These are phyloP conservation scores for Aphelenchoides fujianensis DNA, from an alignment of 1,140 invertebrate genomes.

Conservation along the genomic window DNA sequence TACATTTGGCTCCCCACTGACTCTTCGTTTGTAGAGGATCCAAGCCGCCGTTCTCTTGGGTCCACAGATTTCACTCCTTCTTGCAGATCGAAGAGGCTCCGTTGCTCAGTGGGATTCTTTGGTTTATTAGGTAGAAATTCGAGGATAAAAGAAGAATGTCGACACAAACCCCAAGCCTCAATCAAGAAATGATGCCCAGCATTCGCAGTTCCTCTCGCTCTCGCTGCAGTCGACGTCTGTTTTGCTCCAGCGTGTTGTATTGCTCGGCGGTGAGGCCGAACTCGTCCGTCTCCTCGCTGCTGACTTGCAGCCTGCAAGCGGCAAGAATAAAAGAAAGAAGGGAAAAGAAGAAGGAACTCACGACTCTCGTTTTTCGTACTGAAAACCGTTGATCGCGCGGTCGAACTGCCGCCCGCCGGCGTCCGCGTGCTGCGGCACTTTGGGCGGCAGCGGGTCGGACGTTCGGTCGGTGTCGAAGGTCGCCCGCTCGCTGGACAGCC, in stretches of 20 bases:
- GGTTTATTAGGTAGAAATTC: no score
- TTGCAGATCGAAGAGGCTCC: no score
- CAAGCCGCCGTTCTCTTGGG: no score
- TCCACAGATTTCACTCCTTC: no score
- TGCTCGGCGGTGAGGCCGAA: constrained; percentile 26
- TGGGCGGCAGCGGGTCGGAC: background rate
- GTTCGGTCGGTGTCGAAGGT: background rate
- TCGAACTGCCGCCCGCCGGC: no score
- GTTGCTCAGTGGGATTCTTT: no score
- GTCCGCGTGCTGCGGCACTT: background rate
- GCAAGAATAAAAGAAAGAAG: background rate
- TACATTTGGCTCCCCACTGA: background rate
- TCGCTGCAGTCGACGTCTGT: constrained; percentile 35
- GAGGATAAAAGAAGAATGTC: no score
- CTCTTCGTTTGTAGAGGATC: constrained; percentile 23
- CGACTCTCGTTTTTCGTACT: constrained; percentile 5
- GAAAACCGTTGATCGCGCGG: background rate
- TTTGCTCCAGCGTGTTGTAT: constrained; percentile 39
- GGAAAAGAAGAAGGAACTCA: background rate
- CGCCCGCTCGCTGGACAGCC: background rate
- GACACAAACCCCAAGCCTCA: no score
- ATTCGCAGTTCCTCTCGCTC: constrained; percentile 43
- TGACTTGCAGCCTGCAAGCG: background rate
- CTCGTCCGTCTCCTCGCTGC: constrained; percentile 19
- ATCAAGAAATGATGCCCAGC: constrained; percentile 38